Evolutionary conservation across 2,888 invertebrate genomes (phyloP), one percentile per base, ranked within the genome.

Genomic region (Eupithecia pulchellata): DNA sequence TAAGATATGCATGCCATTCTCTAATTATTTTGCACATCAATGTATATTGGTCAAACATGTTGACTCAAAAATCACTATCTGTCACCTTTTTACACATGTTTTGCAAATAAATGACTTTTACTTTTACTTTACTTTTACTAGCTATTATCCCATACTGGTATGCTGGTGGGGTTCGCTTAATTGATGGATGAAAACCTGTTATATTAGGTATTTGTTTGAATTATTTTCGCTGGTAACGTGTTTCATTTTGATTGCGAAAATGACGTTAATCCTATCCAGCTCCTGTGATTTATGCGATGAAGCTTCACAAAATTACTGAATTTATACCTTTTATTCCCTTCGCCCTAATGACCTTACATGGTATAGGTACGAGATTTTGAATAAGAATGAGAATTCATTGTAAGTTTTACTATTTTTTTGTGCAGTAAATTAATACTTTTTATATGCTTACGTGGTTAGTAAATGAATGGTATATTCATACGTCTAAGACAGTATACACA

Each of bases 221-320:
- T 11, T 30, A 9, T 32, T 20, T 60, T 32, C 60, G 32, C 60
- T n/a, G n/a, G 17, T 29, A 58, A 4, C n/a, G 32, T 27, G 29
- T 8, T 58, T 17, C 27, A 32, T 32, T 60, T 30, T 60, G 32
- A 60, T 60, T 60, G 30, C n/a, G 29, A 17, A 11, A 29, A 17
- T 20, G n/a, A 32, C 60, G 60, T n/a, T 60, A 60, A 60, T 60
- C 60, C 30, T n/a, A 30, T 30, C 32, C 32, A 58, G 30, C 30
- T 32, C 17, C 17, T 32, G 60, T 60, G 60, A 60, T 60, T 60
- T 60, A 60, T 60, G 60, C 17, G 60, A 60, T 57, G 32, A 60
- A 60, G 9, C 32, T 27, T 17, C 57, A 57, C 29, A 29, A 32
- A 60, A 11, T 32, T 60, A 20, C 60, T 60, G 58, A 32, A 58